A percentile compares a stretch with the other conserved stretches of the same genome.
These are phyloP conservation scores for Drosophila putrida DNA, from an alignment of 2,888 invertebrate genomes.

Conservation along the genomic window DNA sequence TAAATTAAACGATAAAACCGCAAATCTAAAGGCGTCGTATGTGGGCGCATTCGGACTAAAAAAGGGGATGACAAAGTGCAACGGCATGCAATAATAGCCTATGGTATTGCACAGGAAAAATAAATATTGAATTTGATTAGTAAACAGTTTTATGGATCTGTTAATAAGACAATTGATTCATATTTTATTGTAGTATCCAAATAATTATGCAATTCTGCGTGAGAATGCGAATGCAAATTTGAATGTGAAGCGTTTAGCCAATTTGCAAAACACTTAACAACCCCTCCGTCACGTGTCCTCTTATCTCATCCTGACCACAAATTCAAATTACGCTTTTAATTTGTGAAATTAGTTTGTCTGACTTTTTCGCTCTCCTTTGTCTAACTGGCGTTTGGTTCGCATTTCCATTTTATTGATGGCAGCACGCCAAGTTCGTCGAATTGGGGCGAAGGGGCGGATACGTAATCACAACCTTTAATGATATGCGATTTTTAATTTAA, in stretches of 20 bases:
- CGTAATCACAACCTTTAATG: slow-evolving; percentile 46
- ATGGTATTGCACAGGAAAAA: slow-evolving; percentile 5
- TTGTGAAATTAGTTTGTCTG: slow-evolving; percentile 67
- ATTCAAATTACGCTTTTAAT: slow-evolving; percentile 74
- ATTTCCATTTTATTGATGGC: slow-evolving; percentile 65
- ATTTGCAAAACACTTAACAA: slow-evolving; percentile 54
- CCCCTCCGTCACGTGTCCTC: background rate
- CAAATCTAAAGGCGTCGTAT: slow-evolving; percentile 15
- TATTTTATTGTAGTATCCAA: slow-evolving; percentile 28
- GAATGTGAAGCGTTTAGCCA: slow-evolving; percentile 25
- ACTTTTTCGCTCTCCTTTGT: slow-evolving; percentile 50
- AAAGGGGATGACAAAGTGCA: slow-evolving; percentile 27
- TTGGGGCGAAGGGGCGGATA: slow-evolving; percentile 8
- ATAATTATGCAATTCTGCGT: slow-evolving; percentile 35
- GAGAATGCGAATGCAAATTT: slow-evolving; percentile 16
- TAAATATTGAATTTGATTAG: slow-evolving; percentile 11
- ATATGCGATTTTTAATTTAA: slow-evolving; percentile 41
- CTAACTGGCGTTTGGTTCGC: slow-evolving; percentile 67
- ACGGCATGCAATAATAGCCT: slow-evolving; percentile 13
- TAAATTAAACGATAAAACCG: slow-evolving; percentile 35
- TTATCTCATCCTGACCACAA: slow-evolving; percentile 29
- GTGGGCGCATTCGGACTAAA: slow-evolving; percentile 18
- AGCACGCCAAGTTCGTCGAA: slow-evolving; percentile 53
- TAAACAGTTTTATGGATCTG: slow-evolving; percentile 12
- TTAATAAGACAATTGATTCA: slow-evolving; percentile 23